These are phyloP conservation scores for Phortica magna DNA, from an alignment of 2,888 invertebrate species.

Conservation along the genomic window DNA sequence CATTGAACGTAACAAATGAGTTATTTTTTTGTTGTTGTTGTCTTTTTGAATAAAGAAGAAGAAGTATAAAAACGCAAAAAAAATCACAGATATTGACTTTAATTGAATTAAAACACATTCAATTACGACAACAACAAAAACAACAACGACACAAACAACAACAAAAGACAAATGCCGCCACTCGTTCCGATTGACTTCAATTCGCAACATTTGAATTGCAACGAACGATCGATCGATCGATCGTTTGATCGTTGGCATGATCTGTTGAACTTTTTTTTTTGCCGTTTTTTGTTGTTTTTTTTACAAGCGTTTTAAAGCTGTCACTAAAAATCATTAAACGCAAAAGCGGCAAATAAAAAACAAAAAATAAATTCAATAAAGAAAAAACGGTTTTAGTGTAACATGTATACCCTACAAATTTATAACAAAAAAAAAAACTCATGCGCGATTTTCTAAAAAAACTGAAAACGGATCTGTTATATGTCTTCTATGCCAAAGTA, in stretches of 20 bases:
- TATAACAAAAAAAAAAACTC: background rate
- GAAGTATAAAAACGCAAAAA: conserved; percentile 1
- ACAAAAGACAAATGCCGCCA: background rate
- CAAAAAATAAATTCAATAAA: background rate
- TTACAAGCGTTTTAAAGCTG: conserved; percentile 7
- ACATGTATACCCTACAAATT: too few relatives aligned
- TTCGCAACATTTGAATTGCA: background rate
- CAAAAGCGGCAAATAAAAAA: background rate
- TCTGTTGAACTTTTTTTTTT: background rate
- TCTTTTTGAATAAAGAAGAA: background rate
- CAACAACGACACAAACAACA: background rate
- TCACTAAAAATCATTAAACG: conserved; percentile 21
- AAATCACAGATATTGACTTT: background rate
- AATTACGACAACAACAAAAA: conserved; percentile 16
- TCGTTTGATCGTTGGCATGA: background rate
- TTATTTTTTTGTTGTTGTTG: too few relatives aligned
- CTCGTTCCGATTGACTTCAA: background rate
- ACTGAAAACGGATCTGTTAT: background rate
- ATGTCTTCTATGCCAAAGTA: too few relatives aligned
- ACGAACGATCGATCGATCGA: conserved; percentile 10
- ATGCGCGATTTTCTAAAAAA: background rate
- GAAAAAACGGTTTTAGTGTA: too few relatives aligned
- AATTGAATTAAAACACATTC: conserved; percentile 21
- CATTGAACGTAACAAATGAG: background rate
- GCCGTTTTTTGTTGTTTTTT: too few relatives aligned